Evolutionary conservation across 2,888 invertebrate genomes (phyloP).

Genomic region (Heteromyza rotundicornis): DNA sequence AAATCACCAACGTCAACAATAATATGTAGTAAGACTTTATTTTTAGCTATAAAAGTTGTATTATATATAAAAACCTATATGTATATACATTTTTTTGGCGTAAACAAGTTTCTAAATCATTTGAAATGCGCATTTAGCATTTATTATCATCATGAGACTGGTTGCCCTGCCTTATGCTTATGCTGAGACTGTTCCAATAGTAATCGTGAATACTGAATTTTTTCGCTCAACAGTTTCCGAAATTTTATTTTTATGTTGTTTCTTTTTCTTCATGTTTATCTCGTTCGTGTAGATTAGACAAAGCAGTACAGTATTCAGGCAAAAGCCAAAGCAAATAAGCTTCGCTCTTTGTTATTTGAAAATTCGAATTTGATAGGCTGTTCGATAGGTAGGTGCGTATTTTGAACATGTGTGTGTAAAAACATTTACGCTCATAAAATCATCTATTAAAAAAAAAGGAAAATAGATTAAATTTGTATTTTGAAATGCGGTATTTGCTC

Average conservation of each 20-base stretch:
- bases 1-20: no score
- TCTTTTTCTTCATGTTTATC: background rate
- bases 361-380: background rate
- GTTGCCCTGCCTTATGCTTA: background rate
- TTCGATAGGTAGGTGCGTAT: background rate
- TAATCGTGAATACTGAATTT: background rate
- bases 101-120: conserved; percentile 54
- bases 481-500: no score
- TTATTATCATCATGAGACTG: background rate
- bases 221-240: background rate
- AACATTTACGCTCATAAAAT: no score
- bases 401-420: no score
- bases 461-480: no score
- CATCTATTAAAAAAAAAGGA: no score
- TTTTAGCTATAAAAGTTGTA: no score
- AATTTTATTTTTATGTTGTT: background rate
- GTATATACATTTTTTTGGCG: conserved; percentile 33
- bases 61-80: background rate
- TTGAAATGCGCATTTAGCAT: conserved; percentile 18
- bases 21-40: no score
- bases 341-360: background rate
- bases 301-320: no score
- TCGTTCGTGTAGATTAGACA: background rate
- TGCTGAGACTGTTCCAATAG: background rate
- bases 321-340: background rate